Percentiles rank a stretch among this genome's conserved stretches.
phyloP scores from a whole-genome alignment of 1,140 invertebrate species.

The Drosophila subobscura region DNA sequence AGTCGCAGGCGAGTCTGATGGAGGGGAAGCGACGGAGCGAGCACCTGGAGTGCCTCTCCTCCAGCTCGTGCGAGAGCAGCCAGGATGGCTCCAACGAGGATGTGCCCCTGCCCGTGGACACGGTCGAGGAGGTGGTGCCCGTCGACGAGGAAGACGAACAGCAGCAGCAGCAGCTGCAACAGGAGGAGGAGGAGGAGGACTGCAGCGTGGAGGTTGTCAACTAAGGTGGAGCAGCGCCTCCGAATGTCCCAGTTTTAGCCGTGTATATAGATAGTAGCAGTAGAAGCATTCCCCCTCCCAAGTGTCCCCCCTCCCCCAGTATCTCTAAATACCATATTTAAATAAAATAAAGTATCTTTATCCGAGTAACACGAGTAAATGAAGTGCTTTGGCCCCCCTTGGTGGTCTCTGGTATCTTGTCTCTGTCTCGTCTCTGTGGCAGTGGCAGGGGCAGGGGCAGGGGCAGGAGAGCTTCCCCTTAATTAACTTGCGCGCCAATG shows the following conservation, averaged over 20 bases:
- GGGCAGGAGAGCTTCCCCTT: conserved; percentile 49
- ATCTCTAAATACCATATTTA: conserved; percentile 23
- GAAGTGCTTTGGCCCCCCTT: conserved; percentile 27
- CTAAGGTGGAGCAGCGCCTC: conserved; percentile 15
- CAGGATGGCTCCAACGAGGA: conserved; percentile 37
- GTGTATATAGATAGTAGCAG: conserved; percentile 46
- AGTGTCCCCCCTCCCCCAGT: no score
- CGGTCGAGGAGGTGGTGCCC: conserved; percentile 25
- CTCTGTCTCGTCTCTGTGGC: no score
- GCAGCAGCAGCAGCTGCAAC: not conserved
- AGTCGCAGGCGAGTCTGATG: conserved; percentile 64
- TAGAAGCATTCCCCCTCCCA: no score
- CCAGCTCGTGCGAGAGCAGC: conserved; percentile 63
- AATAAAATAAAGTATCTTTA: conserved; percentile 33
- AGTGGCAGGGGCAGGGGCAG: no score
- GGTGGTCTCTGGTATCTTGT: conserved; percentile 23
- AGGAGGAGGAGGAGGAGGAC: conserved; percentile 60
- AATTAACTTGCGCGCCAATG: conserved; percentile 83
- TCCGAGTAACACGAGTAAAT: conserved; percentile 6
- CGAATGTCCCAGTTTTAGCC: conserved; percentile 33
- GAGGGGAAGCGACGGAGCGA: conserved; percentile 16
- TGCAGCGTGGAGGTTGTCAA: conserved; percentile 78
- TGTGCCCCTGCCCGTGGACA: not conserved
- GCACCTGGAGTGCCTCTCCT: conserved; percentile 60
- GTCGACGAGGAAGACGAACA: conserved; percentile 38